Base-by-base conservation (phyloP, 2,888 invertebrate genomes). In the Crocallis elinguaria region DNA sequence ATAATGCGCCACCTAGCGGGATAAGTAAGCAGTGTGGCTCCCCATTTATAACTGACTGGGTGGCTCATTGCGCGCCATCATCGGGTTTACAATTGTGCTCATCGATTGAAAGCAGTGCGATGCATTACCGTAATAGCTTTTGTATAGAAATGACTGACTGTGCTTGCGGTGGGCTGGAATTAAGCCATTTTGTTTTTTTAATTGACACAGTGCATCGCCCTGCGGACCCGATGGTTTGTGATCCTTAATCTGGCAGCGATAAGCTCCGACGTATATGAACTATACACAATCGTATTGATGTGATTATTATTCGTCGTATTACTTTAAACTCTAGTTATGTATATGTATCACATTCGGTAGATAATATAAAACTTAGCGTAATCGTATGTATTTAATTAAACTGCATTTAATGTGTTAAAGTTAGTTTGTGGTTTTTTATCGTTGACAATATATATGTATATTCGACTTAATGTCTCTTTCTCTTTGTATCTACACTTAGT, bases 361-460 rank as follows among this genome's bases (percentile, higher is more conserved):
- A 33, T 53, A 75, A 71, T 77, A 67, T 33, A 27, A 67, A 77
- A 60, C 74, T 82, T 79, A 71, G 62, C 73, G 71, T 50, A 75
- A 69, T 69, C 53, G 58, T 69, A 67, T 64, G 60, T 53, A 69
- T 64, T 64, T 62, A 58, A 75, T 43, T 30, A 53, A 67, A 82
- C 75, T 85, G 88, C 87, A 88, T 88, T 88, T 87, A 86, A 87
- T 79, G 76, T 84, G 74, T 79, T 77, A 71, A 72, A 67, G 73
- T 80, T 82, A 75, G 69, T 73, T 75, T 72, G 38, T 27, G 49
- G 35, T 64, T 64, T 62, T 59, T 61, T 51, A 64, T 69, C 52
- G 57, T 74, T 70, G 71, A 69, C 66, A 68, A 69, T 71, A 67
- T 19, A 19, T 69, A 25, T 66, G 55, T 53, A 56, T 49, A 59